phyloP scores from a whole-genome alignment of 2,888 invertebrate species.

The Trilocha varians region DNA sequence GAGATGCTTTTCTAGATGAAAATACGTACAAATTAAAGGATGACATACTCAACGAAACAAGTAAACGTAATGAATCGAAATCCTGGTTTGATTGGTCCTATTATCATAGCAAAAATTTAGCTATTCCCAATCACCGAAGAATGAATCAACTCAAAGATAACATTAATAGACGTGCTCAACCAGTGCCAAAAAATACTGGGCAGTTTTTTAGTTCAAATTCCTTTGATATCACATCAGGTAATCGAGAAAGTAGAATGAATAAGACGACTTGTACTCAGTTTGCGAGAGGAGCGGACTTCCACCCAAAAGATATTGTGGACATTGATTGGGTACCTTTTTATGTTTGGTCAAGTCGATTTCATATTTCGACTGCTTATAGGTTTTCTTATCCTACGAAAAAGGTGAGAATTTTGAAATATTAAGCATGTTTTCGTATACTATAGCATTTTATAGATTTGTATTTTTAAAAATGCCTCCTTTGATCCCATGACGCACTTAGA shows the following conservation, averaged over 20 bases:
- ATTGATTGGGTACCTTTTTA: constrained; percentile 49
- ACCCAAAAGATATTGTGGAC: constrained; percentile 39
- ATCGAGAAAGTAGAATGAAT: constrained; percentile 9
- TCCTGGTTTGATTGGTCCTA: constrained; percentile 21
- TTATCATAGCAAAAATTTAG: constrained; percentile 20
- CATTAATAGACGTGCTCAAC: not conserved
- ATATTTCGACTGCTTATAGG: constrained; percentile 21
- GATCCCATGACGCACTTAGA: too few relatives aligned
- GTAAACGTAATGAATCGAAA: constrained; percentile 6
- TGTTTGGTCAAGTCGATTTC: constrained; percentile 28
- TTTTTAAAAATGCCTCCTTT: too few relatives aligned
- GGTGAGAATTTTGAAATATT: constrained; percentile 19
- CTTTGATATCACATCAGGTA: constrained; percentile 11
- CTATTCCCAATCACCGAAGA: not conserved
- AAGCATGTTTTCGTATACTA: not conserved
- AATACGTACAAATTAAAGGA: not conserved
- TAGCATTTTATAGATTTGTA: too few relatives aligned
- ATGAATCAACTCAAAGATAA: not conserved
- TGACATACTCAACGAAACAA: not conserved
- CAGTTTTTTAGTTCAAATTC: constrained; percentile 12
- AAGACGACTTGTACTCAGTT: constrained; percentile 50
- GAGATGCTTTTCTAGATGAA: constrained; percentile 11
- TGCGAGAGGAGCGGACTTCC: constrained; percentile 27
- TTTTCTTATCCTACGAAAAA: constrained; percentile 39
- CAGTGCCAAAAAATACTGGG: not conserved